A percentile compares a stretch with the other conserved stretches of the same genome.
Conservation (phyloP, 2,113 vertebrate genomes). For the Bufo gargarizans region DNA sequence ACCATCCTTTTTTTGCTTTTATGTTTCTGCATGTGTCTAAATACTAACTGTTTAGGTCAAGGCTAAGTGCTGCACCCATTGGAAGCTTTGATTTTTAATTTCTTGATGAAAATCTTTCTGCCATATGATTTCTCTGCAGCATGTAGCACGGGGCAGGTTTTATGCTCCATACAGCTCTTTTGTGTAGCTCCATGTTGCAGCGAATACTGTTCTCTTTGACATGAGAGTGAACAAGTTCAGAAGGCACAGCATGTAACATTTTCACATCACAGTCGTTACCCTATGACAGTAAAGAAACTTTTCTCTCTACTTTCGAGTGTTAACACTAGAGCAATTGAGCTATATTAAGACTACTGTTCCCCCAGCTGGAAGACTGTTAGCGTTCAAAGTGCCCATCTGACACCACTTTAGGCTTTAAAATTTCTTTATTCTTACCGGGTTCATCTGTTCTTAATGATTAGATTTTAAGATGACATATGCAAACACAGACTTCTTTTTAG, state of each 20-base stretch:
- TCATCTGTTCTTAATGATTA: constrained; percentile 6
- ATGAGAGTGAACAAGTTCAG: constrained; percentile 9
- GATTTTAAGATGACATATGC: neutral
- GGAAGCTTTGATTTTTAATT: neutral
- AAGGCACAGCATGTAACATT: constrained; percentile 13
- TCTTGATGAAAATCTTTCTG: neutral
- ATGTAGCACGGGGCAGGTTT: neutral
- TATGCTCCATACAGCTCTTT: neutral
- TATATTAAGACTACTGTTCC: constrained; percentile 23
- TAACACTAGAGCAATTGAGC: constrained; percentile 8
- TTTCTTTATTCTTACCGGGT: neutral
- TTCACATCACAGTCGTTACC: constrained; percentile 4
- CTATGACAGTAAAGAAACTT: neutral
- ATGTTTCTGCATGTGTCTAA: neutral
- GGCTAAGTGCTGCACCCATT: neutral
- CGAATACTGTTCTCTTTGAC: constrained; percentile 14
- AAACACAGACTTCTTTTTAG: neutral
- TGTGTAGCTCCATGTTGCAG: neutral
- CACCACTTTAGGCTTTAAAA: constrained; percentile 13
- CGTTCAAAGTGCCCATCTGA: constrained; percentile 19
- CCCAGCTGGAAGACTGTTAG: constrained; percentile 11
- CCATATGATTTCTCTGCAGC: neutral
- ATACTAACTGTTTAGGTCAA: neutral
- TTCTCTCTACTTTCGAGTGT: constrained; percentile 3
- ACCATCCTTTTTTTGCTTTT: too few relatives aligned